A percentile compares a stretch with the other conserved stretches of the same genome.
phyloP scores from a whole-genome alignment of 2,113 vertebrate species.

The Loxodonta africana region DNA sequence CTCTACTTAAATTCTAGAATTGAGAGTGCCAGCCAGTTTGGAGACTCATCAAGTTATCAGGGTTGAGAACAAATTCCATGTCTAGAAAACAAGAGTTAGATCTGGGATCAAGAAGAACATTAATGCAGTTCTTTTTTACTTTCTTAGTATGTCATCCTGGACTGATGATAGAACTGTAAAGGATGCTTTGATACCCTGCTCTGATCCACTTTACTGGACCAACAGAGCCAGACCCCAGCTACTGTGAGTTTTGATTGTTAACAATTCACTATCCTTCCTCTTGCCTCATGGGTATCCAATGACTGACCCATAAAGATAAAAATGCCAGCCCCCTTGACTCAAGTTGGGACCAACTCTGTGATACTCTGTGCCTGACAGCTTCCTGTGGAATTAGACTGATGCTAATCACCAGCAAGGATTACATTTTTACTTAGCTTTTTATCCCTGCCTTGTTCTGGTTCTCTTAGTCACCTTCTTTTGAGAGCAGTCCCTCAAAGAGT shows the following conservation, averaged over 20 bases:
- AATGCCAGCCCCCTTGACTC: neutral
- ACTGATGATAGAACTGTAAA: too few species aligned
- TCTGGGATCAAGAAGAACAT: neutral
- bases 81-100: neutral
- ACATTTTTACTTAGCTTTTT: neutral
- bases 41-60: neutral
- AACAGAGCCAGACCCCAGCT: neutral
- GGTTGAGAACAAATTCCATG: neutral
- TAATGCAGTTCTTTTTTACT: neutral
- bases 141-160: neutral
- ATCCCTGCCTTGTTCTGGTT: neutral
- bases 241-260: neutral
- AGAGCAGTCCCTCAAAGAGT: neutral
- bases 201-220: neutral
- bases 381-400: neutral
- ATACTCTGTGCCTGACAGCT: neutral
- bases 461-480: neutral
- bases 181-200: neutral
- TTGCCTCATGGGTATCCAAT: neutral
- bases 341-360: neutral
- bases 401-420: rapidly evolving
- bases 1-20: neutral
- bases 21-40: neutral
- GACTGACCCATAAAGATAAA: neutral
- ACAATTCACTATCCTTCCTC: neutral